Base-by-base conservation (phyloP, 2,113 vertebrate species). In the Tyto alba region DNA sequence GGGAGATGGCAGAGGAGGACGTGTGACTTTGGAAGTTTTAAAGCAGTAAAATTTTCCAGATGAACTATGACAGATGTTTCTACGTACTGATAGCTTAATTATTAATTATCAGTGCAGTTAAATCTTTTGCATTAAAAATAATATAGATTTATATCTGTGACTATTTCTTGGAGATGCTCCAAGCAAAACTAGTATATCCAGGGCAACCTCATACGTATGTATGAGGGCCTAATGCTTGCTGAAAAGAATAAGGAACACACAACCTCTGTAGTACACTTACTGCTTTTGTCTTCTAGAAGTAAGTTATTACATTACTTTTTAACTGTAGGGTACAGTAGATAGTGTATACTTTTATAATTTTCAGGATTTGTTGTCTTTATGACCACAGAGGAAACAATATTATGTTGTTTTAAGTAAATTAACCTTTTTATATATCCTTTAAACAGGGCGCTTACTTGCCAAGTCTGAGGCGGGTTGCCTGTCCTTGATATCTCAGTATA, bases 11-110 rank as follows among this genome's bases (percentile, higher is more conserved):
- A 60, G 38, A 52, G n/a, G 34, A 73, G 55, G 20, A 53, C 0
- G 0, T 27, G 57, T 2, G 5, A 32, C 77, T 41, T 27, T 0
- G 0, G 21, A 89, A 67, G 38, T 41, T 53, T 41, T 45, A 62
- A 92, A 92, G 62, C 40, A 52, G 59, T 3, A 36, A 25, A n/a
- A 7, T 40, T 89, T 81, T 63, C 50, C 60, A 71, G 56, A 55
- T 67, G 32, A 81, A 25, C 77, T 38, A 0, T 34, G 66, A 29
- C 66, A 56, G 69, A 78, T 91, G 47, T 71, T 94, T 59, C 29
- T 89, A 1, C 32, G 56, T 66, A 41, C 17, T 17, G 23, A 38
- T 57, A 74, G 30, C 34, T 47, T 20, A 47, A 50, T 79, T 16
- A 59, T 57, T 36, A 20, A 52, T 75, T 68, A 50, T 17, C 23